Base-by-base conservation (phyloP, 2,113 vertebrate genomes). In the Chroicocephalus ridibundus region DNA sequence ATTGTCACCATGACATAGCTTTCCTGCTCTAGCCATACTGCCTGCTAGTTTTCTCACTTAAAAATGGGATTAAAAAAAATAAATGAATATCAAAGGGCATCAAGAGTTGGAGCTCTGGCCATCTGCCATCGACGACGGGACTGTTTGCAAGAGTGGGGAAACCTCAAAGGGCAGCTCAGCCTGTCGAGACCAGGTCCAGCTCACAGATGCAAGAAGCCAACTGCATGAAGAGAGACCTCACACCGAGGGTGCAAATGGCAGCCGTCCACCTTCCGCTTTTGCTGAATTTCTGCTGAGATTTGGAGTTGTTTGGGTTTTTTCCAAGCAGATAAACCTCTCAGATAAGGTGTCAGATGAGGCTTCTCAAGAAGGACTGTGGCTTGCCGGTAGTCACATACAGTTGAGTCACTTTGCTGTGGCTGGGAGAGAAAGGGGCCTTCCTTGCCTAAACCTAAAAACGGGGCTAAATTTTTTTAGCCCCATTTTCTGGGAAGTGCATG, bases 41-140 rank as follows among this genome's bases (percentile, higher is more conserved):
- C 65, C 47, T 49, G 20, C 20, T 88, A 55, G 17, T 42, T 92
- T 57, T 57, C 54, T 65, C 46, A 44, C 38, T 92, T 95, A 40
- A 88, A 92, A 92, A 70, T 12, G 7, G 9, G 17, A 61, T 82
- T 82, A 52, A 55, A n/a, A n/a, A 42, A 42, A 61, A 62, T 11
- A 10, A 60, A 60, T 34, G 52, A 64, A 27, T 27, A 34, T 27
- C 27, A 90, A 57, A 13, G 2, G 1, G 25, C 51, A 81, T 31
- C 10, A 47, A 27, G 34, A 24, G 27, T 29, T 76, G 44, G 26
- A 64, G n/a, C 32, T 20, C 27, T 38, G 49, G 5, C 70, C 11
- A 2, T 21, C 42, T 91, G 55, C 65, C 25, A 6, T 31, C 0
- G 0, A 9, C 5, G 1, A n/a, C 6, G 4, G 49, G 31, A 27